Conservation (phyloP, 92 coral and sea anemone species). For the Porites rus region DNA sequence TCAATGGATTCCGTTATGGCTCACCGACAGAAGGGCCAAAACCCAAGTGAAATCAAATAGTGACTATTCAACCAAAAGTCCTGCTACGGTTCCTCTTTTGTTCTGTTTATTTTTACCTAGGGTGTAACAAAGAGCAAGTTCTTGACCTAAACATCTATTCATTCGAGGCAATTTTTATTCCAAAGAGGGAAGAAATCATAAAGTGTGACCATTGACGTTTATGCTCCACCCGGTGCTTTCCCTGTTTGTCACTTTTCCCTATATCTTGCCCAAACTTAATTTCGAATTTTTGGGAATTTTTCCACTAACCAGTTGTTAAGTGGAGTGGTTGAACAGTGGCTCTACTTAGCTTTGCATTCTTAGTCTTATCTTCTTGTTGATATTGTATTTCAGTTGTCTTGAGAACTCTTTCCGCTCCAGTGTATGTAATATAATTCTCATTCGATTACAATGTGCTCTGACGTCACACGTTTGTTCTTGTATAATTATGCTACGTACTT, state of each 20-base stretch:
- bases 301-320: background rate
- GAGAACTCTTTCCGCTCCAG: conserved; percentile 14
- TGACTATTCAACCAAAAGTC: too few relatives aligned
- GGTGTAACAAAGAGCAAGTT: too few relatives aligned
- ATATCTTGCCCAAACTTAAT: too few relatives aligned
- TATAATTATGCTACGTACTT: conserved; percentile 25
- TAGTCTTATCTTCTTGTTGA: background rate
- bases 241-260: background rate
- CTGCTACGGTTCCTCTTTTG: too few relatives aligned
- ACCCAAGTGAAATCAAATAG: too few relatives aligned
- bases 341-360: background rate
- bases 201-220: background rate
- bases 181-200: background rate
- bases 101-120: too few relatives aligned
- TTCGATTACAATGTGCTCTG: background rate
- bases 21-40: too few relatives aligned
- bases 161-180: too few relatives aligned
- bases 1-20: too few relatives aligned
- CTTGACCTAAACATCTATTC: too few relatives aligned
- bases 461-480: conserved; percentile 3
- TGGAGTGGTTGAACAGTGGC: background rate
- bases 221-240: background rate
- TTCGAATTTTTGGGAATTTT: too few relatives aligned
- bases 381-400: background rate
- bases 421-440: background rate